Evolutionary conservation across 2,888 invertebrate genomes (phyloP), one percentile per base, ranked within the genome.

Genomic region (Syrphus vitripennis): DNA sequence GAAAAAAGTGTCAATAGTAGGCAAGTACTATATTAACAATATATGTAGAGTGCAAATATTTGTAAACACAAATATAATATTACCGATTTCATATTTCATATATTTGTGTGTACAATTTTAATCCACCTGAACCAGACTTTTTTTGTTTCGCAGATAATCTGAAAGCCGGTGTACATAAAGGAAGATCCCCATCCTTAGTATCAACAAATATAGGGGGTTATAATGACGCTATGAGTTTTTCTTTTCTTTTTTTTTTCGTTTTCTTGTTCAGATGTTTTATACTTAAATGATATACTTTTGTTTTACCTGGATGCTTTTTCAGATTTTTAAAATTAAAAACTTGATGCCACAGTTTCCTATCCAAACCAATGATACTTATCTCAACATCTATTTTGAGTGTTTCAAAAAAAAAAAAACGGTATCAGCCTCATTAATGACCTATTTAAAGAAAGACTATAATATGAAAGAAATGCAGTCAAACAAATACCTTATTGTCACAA

Each of bases 141-240:
- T 50, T 53, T n/a, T 69, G 26, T n/a, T 34, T 50, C 24, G n/a
- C 10, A 24, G 45, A 29, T 16, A 63, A 37, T 74, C n/a, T 63
- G 2, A 40, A 40, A 40, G 37, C 21, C 40, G 21, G 40, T 40
- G 26, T 53, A 53, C 40, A 45, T 45, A 45, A 45, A 40, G 5
- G 63, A 63, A 19, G 19, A 34, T 16, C 74, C n/a, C n/a, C 63
- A 63, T 63, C 61, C 50, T 37, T 53, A 29, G 21, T n/a, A 53
- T 31, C 16, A 21, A 19, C 6, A 53, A 63, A 55, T 29, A 31
- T n/a, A 45, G 37, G n/a, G 53, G 74, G 53, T 74, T 53, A 21
- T 63, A 74, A 42, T 21, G 53, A 31, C 55, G 55, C 40, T 42
- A 57, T 4, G n/a, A 19, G 14, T 55, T 42, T 50, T 53, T 53